Conservation (phyloP, 2,797 vertebrate genomes). For the Poecilia velifera region DNA sequence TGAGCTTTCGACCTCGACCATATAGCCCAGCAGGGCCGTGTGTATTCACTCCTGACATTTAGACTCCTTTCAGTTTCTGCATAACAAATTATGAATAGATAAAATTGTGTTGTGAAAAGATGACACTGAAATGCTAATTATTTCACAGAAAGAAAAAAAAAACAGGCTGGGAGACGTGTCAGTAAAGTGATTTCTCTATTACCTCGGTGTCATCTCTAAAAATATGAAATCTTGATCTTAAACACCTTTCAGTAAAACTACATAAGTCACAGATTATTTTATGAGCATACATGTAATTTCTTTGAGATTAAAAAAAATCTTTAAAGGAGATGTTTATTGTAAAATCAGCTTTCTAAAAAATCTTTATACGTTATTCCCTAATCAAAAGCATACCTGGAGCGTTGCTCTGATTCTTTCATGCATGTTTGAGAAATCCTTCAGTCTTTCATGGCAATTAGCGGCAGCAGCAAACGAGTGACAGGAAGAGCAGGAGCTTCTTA, state of each 20-base stretch:
- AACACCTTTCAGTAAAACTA: conserved; percentile 6
- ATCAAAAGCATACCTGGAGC: no score
- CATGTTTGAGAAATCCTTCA: no score
- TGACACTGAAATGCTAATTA: conserved; percentile 16
- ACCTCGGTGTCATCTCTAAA: conserved; percentile 12
- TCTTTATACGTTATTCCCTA: no score
- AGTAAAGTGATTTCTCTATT: conserved; percentile 6
- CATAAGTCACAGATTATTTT: neutral
- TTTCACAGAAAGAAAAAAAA: neutral
- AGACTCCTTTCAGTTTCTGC: conserved; percentile 12
- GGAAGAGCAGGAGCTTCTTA: no score
- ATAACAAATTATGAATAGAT: conserved; percentile 29
- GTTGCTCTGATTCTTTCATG: no score
- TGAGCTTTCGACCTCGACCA: conserved; percentile 5
- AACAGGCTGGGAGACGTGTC: neutral
- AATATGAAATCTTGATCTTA: conserved; percentile 1
- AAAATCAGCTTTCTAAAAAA: no score
- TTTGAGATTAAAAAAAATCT: neutral
- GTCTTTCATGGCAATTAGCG: no score
- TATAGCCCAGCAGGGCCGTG: neutral
- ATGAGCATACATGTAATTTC: neutral
- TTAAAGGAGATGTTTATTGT: neutral
- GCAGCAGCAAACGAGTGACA: no score
- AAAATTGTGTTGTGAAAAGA: conserved; percentile 17
- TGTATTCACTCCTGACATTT: conserved; percentile 34